Base-by-base conservation (phyloP, 2,888 invertebrate genomes). In the Athripsodes cinereus region DNA sequence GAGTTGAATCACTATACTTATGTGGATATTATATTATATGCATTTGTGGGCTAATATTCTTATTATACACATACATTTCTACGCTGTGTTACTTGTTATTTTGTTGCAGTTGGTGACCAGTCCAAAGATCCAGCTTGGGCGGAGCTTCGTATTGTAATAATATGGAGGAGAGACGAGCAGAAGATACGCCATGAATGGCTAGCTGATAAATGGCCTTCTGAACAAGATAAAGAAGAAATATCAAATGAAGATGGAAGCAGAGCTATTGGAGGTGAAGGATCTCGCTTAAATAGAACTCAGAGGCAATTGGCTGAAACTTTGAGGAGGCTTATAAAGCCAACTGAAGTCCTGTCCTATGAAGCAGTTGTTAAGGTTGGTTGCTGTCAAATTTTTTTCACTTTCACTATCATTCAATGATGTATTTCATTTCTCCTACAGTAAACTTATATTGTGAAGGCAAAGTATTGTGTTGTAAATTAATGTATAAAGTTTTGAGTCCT, bases 101-200 rank as follows among this genome's bases (percentile, higher is more conserved):
- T 48, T 2, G 53, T 57, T 57, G 6, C 40, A 61, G 62, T 58
- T 26, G 52, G 56, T 2, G 58, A 57, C 2, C 13, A 49, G 31
- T 55, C 53, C 16, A 65, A 61, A 31, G 60, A 61, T 40, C 60
- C 60, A 5, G 49, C 55, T 20, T 63, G 63, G 63, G 58, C 90
- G 52, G 74, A 88, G 47, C 78, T 90, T 61, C 85, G 90, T 65
- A 84, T 96, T 60, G 94, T 93, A 1, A 87, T 96, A 49, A 83
- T 96, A 63, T 96, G 96, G 95, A 83, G 96, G 1, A 83, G 89
- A 44, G 94, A 95, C 69, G 82, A 87, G 10, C 84, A 86, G n/a
- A 87, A 88, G 65, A 76, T 96, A 11, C 92, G 92, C 68, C 96
- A 93, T 72, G 94, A 95, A 72, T 96, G 96, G 94, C 74, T 93